Base-by-base conservation (phyloP, 64 coral and sea anemone species). In the Actinia tenebrosa region DNA sequence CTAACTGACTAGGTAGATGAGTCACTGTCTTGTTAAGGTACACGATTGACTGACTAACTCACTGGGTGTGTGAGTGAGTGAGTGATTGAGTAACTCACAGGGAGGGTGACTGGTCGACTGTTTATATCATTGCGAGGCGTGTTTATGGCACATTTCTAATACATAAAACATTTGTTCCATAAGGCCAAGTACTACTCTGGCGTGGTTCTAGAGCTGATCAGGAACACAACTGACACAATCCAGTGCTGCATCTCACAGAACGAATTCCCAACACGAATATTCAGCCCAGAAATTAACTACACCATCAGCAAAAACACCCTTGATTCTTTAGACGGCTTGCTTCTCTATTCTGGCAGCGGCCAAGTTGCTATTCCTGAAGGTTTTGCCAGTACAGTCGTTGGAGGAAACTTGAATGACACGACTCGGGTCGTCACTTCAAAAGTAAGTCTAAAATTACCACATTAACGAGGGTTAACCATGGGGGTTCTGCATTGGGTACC, bases 321-420 rank as follows among this genome's bases (percentile, higher is more conserved):
- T 16, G 79, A 81, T 45, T 10, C 11, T 45, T 2, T 81, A 10
- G 16, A 81, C 14, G 50, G 50, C 5, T 37, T 81, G 16, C 17
- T 14, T n/a, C 22, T 81, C 3, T n/a, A 81, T n/a, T 20, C 79
- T 53, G 79, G 79, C 16, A 81, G 79, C 50, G 44, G 79, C 16
- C 18, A 50, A 2, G 45, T 81, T 20, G 16, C 19, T 25, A 3
- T 81, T 22, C 44, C 43, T 81, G 79, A 81, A 1, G 22, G 14
- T 6, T 81, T 81, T 11, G 69, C 15, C 26, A 26, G 13, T 26
- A 75, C 9, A 37, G 69, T 75, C 10, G 11, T 75, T 75, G 69
- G 69, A 75, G 79, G 77, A 44, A 30, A 81, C 45, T 50, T 81
- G 43, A 81, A 81, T 53, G 79, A 81, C 16, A 81, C 79, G 16